A percentile compares a stretch with the other conserved stretches of the same genome.
These are phyloP conservation scores for Byasa hedistus DNA, from an alignment of 2,888 invertebrate genomes.

Conservation along the genomic window DNA sequence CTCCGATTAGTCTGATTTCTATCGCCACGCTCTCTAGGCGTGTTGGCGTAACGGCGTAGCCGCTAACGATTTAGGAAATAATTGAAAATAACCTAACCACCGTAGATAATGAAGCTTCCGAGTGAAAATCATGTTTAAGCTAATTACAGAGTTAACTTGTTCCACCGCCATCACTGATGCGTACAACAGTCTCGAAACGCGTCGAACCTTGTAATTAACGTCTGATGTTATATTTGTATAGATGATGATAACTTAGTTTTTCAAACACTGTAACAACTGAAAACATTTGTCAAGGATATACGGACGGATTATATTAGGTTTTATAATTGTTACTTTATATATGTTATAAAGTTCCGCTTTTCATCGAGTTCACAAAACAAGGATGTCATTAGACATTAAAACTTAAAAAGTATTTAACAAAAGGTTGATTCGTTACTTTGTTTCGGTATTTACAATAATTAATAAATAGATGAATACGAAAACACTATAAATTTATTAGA, in stretches of 20 bases:
- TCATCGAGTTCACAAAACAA: too few species aligned
- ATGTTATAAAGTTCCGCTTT: too few species aligned
- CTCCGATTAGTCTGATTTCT: slow-evolving; percentile 23
- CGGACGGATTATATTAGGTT: background rate
- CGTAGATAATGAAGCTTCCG: slow-evolving; percentile 4
- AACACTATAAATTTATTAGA: too few species aligned
- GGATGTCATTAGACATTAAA: too few species aligned
- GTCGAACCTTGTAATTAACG: slow-evolving; percentile 1
- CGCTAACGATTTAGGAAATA: slow-evolving; percentile 9
- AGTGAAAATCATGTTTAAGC: slow-evolving; percentile 1
- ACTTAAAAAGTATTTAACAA: too few species aligned
- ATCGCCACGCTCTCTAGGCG: slow-evolving; percentile 33
- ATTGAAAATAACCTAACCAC: slow-evolving; percentile 10
- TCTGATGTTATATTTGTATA: background rate
- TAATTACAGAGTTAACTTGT: background rate
- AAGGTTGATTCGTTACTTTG: too few species aligned
- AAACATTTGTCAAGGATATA: background rate
- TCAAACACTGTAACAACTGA: background rate
- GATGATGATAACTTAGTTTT: background rate
- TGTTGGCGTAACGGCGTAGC: slow-evolving; percentile 10
- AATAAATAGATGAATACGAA: too few species aligned
- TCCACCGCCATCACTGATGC: background rate
- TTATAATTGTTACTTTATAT: too few species aligned
- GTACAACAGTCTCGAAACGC: background rate
- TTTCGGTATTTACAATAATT: too few species aligned